Evolutionary conservation across 2,797 vertebrate genomes (phyloP), one percentile per base, ranked within the genome.

Genomic region (Pangasius larnaudii): DNA sequence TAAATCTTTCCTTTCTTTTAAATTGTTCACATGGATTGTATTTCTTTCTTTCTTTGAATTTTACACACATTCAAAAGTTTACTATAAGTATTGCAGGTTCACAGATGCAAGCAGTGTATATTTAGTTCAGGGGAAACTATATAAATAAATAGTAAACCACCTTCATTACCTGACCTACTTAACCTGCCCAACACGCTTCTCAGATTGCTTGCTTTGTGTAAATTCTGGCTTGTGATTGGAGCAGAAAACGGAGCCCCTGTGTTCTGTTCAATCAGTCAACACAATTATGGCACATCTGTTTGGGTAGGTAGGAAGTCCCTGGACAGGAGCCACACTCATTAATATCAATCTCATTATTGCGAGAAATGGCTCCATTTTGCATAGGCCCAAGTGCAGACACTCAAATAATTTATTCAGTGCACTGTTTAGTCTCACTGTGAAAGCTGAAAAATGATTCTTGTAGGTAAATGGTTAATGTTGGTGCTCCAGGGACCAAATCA

Each of bases 341-440:
- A 88, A 92, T 89, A 90, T 92, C 90, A 86, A 89, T 88, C 91
- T 90, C 69, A 85, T 90, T 90, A 90, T 85, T 80, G 74, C 72
- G 53, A 87, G 81, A 80, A 89, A 90, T 88, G 82, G 84, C 85
- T 77, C 82, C 65, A 85, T 85, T 88, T 88, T 82, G 77, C 65
- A 36, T 42, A 39, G 61, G 49, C 87, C 63, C 53, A 80, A 89
- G 85, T 84, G 85, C 80, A 89, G 88, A 79, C 6, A 42, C 85
- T 87, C 81, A 84, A 85, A 75, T 85, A 42, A 87, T 87, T 89
- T 79, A 87, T 89, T 79, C 67, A 67, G 39, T 33, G 72, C 24
- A 59, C 72, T 84, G 75, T 87, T 89, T 89, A 87, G 80, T 85
- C 80, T 74, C 74, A 56, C 72, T 85, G 74, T 72, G 80, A 79